phyloP scores from a whole-genome alignment of 2,888 invertebrate genomes.

The Erebia ligea region DNA sequence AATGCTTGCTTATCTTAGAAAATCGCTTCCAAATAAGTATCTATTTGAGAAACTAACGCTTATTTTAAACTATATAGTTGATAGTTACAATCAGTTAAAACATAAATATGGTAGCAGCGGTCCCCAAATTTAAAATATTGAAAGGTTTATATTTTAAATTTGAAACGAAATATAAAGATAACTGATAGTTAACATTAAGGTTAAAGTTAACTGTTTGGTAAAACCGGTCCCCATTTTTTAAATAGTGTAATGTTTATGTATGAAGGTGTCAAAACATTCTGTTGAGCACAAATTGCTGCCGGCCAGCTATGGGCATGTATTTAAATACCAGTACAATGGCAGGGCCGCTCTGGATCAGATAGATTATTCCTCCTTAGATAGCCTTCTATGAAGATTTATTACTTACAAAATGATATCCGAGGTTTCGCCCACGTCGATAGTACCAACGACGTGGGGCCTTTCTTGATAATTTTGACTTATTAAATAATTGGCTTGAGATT shows the following conservation, averaged over 20 bases:
- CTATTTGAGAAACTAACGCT: too few relatives aligned
- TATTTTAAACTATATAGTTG: too few relatives aligned
- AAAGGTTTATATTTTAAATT: too few relatives aligned
- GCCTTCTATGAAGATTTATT: slow-evolving; percentile 80
- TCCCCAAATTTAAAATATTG: too few relatives aligned
- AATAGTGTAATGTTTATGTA: slow-evolving; percentile 71
- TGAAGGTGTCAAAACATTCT: slow-evolving; percentile 77
- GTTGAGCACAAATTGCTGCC: slow-evolving; percentile 72
- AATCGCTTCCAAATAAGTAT: too few relatives aligned
- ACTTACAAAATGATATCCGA: slow-evolving; percentile 19
- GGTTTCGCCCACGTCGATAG: slow-evolving; percentile 20
- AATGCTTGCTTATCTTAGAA: too few relatives aligned
- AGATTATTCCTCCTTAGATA: slow-evolving; percentile 76
- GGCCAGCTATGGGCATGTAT: slow-evolving; percentile 71
- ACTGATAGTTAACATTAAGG: background rate
- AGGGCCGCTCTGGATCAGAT: slow-evolving; percentile 70
- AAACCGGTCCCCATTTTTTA: slow-evolving; percentile 51
- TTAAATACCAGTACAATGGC: slow-evolving; percentile 73
- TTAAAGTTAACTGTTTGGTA: slow-evolving; percentile 13
- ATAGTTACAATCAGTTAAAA: too few relatives aligned
- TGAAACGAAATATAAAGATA: background rate
- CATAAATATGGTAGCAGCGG: too few relatives aligned
- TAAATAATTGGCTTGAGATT: background rate
- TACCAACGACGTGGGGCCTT: background rate
- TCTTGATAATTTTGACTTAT: slow-evolving; percentile 4